phyloP scores from a whole-genome alignment of 2,888 invertebrate species.

The Cantharis nigra region DNA sequence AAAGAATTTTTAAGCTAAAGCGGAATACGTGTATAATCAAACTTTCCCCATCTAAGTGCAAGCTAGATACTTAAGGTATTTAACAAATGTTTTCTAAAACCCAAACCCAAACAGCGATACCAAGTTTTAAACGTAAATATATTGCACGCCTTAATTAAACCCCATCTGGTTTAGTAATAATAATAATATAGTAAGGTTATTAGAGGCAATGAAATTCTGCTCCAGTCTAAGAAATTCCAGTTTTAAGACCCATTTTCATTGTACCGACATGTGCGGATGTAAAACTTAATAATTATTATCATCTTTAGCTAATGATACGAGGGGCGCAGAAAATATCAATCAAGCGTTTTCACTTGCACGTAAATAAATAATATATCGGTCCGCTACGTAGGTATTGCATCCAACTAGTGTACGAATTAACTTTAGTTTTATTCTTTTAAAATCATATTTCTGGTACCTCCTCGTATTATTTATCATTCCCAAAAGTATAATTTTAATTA shows the following conservation, averaged over 20 bases:
- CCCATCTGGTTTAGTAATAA: constrained; percentile 25
- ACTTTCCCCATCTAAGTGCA: background rate
- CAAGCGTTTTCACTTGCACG: background rate
- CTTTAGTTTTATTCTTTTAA: constrained; percentile 14
- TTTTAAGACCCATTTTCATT: background rate
- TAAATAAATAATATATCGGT: constrained; percentile 20
- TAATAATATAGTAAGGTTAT: constrained; percentile 22
- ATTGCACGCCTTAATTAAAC: constrained; percentile 16
- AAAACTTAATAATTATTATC: constrained; percentile 22
- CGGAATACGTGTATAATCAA: background rate
- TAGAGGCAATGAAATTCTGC: constrained; percentile 16
- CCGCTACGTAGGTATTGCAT: background rate
- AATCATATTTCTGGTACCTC: constrained; percentile 9
- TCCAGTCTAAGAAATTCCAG: background rate
- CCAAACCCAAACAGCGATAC: background rate
- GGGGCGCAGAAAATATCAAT: constrained; percentile 23
- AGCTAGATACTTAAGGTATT: background rate
- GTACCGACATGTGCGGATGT: constrained; percentile 22
- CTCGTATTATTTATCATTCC: background rate
- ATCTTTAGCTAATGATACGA: constrained; percentile 18
- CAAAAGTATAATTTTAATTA: background rate
- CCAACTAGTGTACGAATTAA: constrained; percentile 17
- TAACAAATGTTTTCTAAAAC: background rate
- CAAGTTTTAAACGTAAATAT: constrained; percentile 2
- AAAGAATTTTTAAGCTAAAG: background rate